These are phyloP conservation scores for Ormyrus nitidulus DNA, from an alignment of 2,888 invertebrate species.

Conservation along the genomic window DNA sequence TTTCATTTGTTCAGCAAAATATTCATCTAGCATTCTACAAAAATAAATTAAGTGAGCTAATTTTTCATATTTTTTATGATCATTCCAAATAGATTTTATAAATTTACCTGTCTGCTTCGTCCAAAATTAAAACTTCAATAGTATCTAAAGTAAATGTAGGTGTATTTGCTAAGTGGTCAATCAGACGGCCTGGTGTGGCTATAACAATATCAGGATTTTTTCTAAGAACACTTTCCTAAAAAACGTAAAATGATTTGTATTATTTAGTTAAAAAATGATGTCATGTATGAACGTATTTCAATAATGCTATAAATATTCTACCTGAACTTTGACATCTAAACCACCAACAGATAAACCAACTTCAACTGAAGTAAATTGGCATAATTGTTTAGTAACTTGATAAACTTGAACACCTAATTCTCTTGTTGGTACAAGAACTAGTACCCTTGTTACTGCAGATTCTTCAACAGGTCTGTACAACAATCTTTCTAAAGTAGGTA, in stretches of 20 bases:
- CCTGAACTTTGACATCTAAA: slow-evolving; percentile 86
- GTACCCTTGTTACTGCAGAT: slow-evolving; percentile 85
- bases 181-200: slow-evolving; percentile 97
- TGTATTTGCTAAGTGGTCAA: slow-evolving; percentile 97
- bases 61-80: not conserved
- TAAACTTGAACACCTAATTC: slow-evolving; percentile 99
- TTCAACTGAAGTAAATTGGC: slow-evolving; percentile 90
- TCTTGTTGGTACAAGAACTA: slow-evolving; percentile 96
- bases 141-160: slow-evolving; percentile 92
- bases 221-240: slow-evolving; percentile 86
- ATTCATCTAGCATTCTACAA: slow-evolving; percentile 95
- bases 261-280: slow-evolving; percentile 33
- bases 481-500: slow-evolving; percentile 95
- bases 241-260: slow-evolving; percentile 33
- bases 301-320: slow-evolving; percentile 65
- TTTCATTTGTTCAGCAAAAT: slow-evolving; percentile 99
- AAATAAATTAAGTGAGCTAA: slow-evolving; percentile 12
- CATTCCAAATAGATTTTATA: not conserved
- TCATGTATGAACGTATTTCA: slow-evolving; percentile 17
- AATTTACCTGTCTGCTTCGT: slow-evolving; percentile 83
- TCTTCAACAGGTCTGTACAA: slow-evolving; percentile 88
- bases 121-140: slow-evolving; percentile 91
- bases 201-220: slow-evolving; percentile 97
- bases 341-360: slow-evolving; percentile 92
- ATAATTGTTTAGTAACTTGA: slow-evolving; percentile 92